Percentiles rank a stretch among this genome's conserved stretches.
Evolutionary conservation across 2,113 vertebrate genomes (phyloP).

Genomic region (Sapajus apella): DNA sequence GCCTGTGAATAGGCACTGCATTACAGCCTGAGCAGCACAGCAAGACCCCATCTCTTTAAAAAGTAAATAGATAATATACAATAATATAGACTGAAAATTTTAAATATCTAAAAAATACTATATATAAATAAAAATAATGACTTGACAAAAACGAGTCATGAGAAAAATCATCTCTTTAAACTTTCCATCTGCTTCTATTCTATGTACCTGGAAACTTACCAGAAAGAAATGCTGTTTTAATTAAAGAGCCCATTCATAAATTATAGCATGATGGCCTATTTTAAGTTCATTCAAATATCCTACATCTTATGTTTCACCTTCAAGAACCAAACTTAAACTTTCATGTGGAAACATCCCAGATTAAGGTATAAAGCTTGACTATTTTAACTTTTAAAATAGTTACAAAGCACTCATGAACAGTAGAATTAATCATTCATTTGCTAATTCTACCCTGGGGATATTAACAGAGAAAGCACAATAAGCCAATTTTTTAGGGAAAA

Average conservation of each 20-base stretch:
- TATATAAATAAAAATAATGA: not conserved
- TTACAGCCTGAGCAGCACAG: not conserved
- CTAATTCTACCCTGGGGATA: not conserved
- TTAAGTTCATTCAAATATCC: not conserved
- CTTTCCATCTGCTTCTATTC: slow-evolving; percentile 1
- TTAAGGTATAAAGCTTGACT: not conserved
- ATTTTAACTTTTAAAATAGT: not conserved
- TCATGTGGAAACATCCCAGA: not conserved
- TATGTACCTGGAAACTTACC: not conserved
- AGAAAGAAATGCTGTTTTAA: not conserved
- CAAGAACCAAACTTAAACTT: not conserved
- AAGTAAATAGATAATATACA: not conserved
- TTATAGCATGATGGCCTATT: not conserved
- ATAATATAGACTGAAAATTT: not conserved
- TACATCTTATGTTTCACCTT: not conserved
- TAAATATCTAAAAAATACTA: not conserved
- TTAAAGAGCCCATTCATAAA: not conserved
- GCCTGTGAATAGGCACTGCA: not conserved
- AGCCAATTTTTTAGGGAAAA: not conserved
- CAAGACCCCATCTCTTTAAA: not conserved
- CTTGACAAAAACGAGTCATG: not conserved
- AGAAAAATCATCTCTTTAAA: slow-evolving; percentile 19
- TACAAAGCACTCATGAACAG: not conserved
- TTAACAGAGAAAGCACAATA: not conserved
- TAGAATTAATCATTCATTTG: not conserved